Evolutionary conservation across 2,888 invertebrate genomes (phyloP).

Genomic region (Clusia tigrina): DNA sequence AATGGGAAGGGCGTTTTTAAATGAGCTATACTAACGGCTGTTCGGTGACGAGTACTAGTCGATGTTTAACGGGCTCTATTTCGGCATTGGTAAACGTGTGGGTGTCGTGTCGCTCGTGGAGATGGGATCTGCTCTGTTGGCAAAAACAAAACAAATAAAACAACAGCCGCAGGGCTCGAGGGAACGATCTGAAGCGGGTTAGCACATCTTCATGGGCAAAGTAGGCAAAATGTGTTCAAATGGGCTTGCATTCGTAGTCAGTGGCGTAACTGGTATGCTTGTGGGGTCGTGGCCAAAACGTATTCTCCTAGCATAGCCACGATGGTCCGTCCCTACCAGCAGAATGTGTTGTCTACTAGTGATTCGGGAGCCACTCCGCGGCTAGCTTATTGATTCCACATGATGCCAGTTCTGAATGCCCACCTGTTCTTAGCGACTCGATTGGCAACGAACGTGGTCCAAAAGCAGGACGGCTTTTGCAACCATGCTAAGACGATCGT

Average conservation of each 20-base stretch:
- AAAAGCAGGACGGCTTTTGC: conserved; percentile 13
- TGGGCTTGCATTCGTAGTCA: no score
- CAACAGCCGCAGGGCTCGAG: no score
- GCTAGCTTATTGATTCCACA: background rate
- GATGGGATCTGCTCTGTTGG: no score
- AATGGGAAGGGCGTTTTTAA: background rate
- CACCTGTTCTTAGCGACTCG: conserved; percentile 14
- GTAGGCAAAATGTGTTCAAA: no score
- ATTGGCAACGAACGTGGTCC: conserved; percentile 18
- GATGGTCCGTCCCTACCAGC: conserved; percentile 10
- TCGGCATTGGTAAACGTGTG: no score
- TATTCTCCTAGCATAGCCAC: background rate
- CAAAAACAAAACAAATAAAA: no score
- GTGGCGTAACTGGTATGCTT: no score
- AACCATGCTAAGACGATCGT: conserved; percentile 22
- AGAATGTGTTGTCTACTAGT: background rate
- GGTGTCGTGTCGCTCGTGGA: no score
- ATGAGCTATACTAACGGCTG: background rate
- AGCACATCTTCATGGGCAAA: no score
- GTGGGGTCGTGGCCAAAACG: background rate
- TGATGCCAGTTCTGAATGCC: conserved; percentile 18
- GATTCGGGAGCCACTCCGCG: background rate
- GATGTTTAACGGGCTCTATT: no score
- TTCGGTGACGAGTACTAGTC: background rate
- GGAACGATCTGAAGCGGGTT: no score